Evolutionary conservation across 1,140 invertebrate genomes (phyloP).

Genomic region (Andrena cerasifolii): DNA sequence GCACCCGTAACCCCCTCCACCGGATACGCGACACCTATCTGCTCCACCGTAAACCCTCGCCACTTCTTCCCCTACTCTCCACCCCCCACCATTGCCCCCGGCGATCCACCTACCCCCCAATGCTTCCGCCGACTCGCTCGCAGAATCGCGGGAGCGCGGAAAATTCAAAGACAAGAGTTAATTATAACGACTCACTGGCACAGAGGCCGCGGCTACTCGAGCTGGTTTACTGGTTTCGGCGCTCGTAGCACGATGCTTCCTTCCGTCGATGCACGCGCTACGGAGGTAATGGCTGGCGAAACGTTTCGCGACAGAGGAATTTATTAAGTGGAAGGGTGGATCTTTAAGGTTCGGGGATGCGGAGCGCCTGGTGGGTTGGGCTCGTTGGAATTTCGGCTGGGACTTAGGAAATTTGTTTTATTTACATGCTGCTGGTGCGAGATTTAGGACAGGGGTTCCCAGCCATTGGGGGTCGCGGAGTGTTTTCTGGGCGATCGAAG

Average conservation of each 20-base stretch:
- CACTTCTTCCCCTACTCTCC: constrained; percentile 48
- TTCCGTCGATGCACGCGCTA: background rate
- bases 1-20: constrained; percentile 33
- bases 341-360: no score
- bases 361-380: no score
- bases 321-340: background rate
- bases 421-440: no score
- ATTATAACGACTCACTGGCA: constrained; percentile 24
- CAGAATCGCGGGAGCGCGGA: constrained; percentile 35
- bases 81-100: background rate
- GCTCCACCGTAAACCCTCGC: constrained; percentile 44
- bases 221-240: background rate
- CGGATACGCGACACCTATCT: constrained; percentile 36
- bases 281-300: background rate
- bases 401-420: no score
- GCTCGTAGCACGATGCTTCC: background rate
- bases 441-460: no score
- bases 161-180: constrained; percentile 55
- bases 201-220: background rate
- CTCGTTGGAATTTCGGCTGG: no score
- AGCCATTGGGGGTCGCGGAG: no score
- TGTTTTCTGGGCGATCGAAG: no score
- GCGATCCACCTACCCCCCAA: constrained; percentile 2
- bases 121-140: background rate
- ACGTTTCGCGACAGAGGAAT: background rate